phyloP scores from a whole-genome alignment of 2,797 vertebrate species.

The Phalanger gymnotis region DNA sequence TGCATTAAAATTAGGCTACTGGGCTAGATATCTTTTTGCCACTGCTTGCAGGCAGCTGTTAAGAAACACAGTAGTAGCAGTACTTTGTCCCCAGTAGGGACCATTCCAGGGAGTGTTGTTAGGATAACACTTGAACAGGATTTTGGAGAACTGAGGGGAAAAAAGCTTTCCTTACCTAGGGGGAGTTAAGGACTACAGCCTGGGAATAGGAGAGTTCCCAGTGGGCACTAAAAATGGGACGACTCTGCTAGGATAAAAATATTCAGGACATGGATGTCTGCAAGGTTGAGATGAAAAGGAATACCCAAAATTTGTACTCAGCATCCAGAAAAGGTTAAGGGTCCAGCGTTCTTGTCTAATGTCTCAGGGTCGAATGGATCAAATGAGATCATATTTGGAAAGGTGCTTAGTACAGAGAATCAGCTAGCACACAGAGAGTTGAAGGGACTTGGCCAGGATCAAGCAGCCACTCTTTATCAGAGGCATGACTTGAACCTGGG shows the following conservation, averaged over 20 bases:
- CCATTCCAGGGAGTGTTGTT: neutral
- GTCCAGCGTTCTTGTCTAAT: neutral
- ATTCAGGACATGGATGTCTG: neutral
- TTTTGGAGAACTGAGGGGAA: neutral
- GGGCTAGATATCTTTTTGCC: neutral
- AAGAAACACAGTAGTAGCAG: neutral
- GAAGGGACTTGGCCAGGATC: neutral
- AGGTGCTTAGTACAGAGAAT: conserved; percentile 4
- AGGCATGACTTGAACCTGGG: neutral
- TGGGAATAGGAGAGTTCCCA: neutral
- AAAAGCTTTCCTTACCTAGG: neutral
- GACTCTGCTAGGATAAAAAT: neutral
- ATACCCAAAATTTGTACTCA: neutral
- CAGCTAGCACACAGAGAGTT: neutral
- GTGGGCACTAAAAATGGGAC: neutral
- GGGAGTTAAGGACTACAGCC: neutral
- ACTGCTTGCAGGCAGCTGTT: neutral
- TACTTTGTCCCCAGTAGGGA: neutral
- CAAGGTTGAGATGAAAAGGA: neutral
- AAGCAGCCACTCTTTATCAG: neutral
- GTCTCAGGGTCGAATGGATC: neutral
- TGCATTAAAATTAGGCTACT: neutral
- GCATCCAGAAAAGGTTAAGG: neutral
- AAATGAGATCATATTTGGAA: neutral
- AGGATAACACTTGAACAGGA: neutral